These are phyloP conservation scores for Lutjanus erythropterus DNA, from an alignment of 2,113 vertebrate genomes.

Conservation along the genomic window DNA sequence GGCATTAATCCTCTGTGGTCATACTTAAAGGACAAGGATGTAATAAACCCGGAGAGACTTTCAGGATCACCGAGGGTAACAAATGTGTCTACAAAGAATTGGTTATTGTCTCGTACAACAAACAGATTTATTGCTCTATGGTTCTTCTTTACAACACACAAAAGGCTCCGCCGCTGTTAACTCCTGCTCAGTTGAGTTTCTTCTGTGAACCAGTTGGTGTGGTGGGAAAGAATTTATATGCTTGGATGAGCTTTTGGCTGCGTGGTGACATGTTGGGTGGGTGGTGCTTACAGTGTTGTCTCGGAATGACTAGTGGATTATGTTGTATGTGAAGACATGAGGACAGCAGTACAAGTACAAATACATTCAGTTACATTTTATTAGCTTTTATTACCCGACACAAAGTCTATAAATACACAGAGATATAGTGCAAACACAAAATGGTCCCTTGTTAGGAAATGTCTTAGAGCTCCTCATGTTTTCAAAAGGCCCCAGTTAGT, in stretches of 20 bases:
- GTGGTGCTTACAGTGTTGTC: conserved; percentile 1
- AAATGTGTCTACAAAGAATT: not conserved
- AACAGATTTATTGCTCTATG: conserved; percentile 11
- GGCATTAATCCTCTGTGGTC: not conserved
- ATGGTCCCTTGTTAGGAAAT: not conserved
- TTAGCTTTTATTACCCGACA: conserved; percentile 27
- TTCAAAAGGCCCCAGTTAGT: no score
- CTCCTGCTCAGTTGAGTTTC: conserved; percentile 5
- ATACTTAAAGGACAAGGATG: not conserved
- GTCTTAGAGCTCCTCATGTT: not conserved
- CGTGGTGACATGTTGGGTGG: not conserved
- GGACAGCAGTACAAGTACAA: not conserved
- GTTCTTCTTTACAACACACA: not conserved
- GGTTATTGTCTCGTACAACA: not conserved
- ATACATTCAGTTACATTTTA: not conserved
- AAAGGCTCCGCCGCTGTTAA: not conserved
- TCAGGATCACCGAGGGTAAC: not conserved
- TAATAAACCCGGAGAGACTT: not conserved
- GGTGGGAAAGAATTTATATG: conserved; percentile 31
- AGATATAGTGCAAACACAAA: not conserved
- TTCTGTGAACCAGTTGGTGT: conserved; percentile 18
- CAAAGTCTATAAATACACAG: not conserved
- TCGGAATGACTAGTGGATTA: not conserved
- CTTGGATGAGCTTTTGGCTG: conserved; percentile 21
- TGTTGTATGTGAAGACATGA: not conserved